Evolutionary conservation across 2,113 vertebrate species (phyloP), one percentile per base, ranked within the genome.

Genomic region (Ophiodon elongatus): DNA sequence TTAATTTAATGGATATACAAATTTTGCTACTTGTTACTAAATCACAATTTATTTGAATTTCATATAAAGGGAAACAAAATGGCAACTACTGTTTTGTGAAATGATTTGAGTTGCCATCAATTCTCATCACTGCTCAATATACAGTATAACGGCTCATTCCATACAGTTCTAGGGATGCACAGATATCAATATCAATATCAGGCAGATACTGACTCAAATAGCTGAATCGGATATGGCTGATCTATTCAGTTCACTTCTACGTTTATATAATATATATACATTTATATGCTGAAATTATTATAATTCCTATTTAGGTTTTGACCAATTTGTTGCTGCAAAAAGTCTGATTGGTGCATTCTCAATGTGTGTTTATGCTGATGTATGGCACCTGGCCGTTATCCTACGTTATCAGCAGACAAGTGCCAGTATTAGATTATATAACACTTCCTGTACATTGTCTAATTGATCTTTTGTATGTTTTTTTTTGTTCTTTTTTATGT

Each of bases 401-500:
- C 35, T n/a, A 4, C 23, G 33, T 52, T 66, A 17, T 21, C 29
- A 50, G 25, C 69, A 69, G 33, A 62, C 45, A 52, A 25, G 39
- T 3, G 8, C 37, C 52, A n/a, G 11, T 41, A 72, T 71, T 52
- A 41, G 45, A 67, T 23, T 0, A 54, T 54, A 0, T 15, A 4
- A 0, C 23, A 10, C 27, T 29, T 2, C 6, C 27, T 69, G 37
- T 25, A 9, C 68, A 17, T 62, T 76, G 68, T 0, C 4, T 33
- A 17, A 63, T 23, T 54, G 10, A 41, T 60, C 5, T 62, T 54
- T 71, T 71, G 25, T 37, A 50, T 62, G 41, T 65, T 52, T 35
- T 60, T 47, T 25, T 56, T 45, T 83, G 11, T 89, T 31, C 1
- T 35, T 82, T 10, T 89, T 17, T 83, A 77, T 35, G 54, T 83